Evolutionary conservation across 1,140 invertebrate species (phyloP).

Genomic region (Cydia pomonella): DNA sequence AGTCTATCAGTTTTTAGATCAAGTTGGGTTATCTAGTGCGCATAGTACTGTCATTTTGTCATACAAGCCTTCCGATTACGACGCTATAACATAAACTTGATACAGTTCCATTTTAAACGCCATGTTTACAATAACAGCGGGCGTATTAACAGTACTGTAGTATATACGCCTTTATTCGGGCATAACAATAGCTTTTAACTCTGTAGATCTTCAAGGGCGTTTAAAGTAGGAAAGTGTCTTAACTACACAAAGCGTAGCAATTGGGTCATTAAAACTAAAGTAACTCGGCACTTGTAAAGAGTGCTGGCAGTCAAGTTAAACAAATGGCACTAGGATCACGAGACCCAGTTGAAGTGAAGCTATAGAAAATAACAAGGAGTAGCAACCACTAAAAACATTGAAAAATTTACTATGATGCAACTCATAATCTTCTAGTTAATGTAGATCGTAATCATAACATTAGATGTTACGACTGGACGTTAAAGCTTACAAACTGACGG

Average conservation of each 20-base stretch:
- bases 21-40: too few relatives aligned
- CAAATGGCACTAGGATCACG: not conserved
- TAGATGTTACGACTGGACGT: conserved; percentile 19
- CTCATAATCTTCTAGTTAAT: conserved; percentile 20
- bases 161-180: not conserved
- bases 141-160: not conserved
- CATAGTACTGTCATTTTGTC: too few relatives aligned
- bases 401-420: not conserved
- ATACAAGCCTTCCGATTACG: too few relatives aligned
- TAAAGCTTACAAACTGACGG: conserved; percentile 14
- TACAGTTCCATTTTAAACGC: not conserved
- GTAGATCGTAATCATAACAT: conserved; percentile 28
- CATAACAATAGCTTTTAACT: not conserved
- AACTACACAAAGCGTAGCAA: not conserved
- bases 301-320: not conserved
- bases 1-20: too few relatives aligned
- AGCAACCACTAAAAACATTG: conserved; percentile 24
- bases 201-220: not conserved
- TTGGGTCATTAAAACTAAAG: not conserved
- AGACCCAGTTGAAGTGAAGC: not conserved
- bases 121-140: not conserved
- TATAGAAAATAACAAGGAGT: not conserved
- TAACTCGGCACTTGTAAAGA: not conserved
- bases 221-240: not conserved
- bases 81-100: too few relatives aligned